A percentile compares a stretch with the other conserved stretches of the same genome.
Conservation (phyloP, 2,888 invertebrate genomes). For the Phrixothrix hirtus region DNA sequence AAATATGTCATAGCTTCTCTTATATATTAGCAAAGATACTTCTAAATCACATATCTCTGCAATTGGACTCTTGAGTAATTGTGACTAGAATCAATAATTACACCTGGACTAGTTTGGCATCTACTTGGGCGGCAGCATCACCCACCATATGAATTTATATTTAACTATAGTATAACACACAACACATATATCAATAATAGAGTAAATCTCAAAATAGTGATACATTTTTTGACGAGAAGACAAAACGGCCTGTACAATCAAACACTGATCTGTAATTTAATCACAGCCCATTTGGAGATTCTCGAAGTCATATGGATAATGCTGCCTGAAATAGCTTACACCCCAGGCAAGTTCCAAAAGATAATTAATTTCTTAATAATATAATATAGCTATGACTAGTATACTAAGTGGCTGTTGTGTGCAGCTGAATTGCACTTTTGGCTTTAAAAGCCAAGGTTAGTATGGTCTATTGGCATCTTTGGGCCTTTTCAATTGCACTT, state of each 20-base stretch:
- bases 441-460: slow-evolving; percentile 71
- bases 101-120: slow-evolving; percentile 46
- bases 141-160: slow-evolving; percentile 32
- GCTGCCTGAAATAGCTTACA: slow-evolving; percentile 33
- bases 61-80: slow-evolving; percentile 39
- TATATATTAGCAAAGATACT: slow-evolving; percentile 30
- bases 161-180: slow-evolving; percentile 42
- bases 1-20: slow-evolving; percentile 52
- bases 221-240: slow-evolving; percentile 59
- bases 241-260: slow-evolving; percentile 72
- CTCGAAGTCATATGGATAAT: slow-evolving; percentile 52
- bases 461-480: slow-evolving; percentile 98
- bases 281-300: slow-evolving; percentile 84
- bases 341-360: slow-evolving; percentile 28
- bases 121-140: slow-evolving; percentile 32
- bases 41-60: slow-evolving; percentile 24
- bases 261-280: slow-evolving; percentile 68
- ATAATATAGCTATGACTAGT: slow-evolving; percentile 39
- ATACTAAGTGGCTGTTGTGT: slow-evolving; percentile 39
- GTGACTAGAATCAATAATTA: slow-evolving; percentile 52
- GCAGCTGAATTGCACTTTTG: slow-evolving; percentile 32
- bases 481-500: slow-evolving; percentile 98
- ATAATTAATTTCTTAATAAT: slow-evolving; percentile 23
- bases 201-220: slow-evolving; percentile 53
- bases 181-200: slow-evolving; percentile 49